Conservation (phyloP, 2,888 invertebrate genomes). For the Hetaerina titia region DNA sequence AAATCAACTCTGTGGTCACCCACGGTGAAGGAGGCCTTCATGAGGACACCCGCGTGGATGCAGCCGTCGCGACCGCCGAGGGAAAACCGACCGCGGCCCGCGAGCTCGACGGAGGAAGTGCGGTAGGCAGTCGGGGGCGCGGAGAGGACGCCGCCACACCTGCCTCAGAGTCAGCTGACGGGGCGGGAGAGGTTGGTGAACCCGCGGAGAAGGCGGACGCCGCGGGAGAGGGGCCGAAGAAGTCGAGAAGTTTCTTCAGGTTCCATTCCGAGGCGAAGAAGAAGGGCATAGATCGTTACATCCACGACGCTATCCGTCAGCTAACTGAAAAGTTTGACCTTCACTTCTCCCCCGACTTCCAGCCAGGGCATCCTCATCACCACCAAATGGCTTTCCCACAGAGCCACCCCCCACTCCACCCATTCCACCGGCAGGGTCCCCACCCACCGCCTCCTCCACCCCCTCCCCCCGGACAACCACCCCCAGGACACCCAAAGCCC, state of each 20-base stretch:
- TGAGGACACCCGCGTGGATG: too few species aligned
- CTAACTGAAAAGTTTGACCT: constrained; percentile 50
- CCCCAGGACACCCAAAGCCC: neutral
- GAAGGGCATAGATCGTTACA: neutral
- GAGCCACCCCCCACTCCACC: neutral
- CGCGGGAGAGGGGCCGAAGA: neutral
- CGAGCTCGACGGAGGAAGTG: neutral
- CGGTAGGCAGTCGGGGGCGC: neutral
- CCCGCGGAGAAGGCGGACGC: neutral
- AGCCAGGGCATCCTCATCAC: constrained; percentile 4
- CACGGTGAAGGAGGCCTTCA: too few species aligned
- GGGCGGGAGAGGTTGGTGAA: constrained; percentile 5
- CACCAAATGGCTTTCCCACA: neutral
- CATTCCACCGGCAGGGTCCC: neutral
- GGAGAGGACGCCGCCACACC: neutral
- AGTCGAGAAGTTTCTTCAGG: constrained; percentile 37
- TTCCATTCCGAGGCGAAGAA: neutral
- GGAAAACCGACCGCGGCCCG: neutral
- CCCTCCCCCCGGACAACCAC: neutral
- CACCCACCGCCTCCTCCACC: neutral
- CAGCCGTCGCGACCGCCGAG: neutral
- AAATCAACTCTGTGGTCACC: neutral
- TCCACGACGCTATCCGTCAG: constrained; percentile 48
- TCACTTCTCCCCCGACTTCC: constrained; percentile 40
- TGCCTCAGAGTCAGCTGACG: neutral